Percentiles rank a stretch among this genome's conserved stretches.
phyloP scores from a whole-genome alignment of 1,140 invertebrate genomes.

The Bombus superbus region DNA sequence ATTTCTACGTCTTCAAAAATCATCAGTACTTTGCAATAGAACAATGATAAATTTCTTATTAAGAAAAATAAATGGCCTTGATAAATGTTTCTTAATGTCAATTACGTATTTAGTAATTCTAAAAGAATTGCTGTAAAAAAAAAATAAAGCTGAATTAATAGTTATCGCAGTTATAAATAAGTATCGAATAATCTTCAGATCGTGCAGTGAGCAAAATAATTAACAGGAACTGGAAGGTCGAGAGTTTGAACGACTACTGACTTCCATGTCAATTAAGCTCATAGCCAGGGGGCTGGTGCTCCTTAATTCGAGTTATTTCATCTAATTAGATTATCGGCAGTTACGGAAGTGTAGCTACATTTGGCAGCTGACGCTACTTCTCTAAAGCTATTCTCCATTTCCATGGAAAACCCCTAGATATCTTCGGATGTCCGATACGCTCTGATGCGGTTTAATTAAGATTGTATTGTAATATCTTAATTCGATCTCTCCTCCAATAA shows the following conservation, averaged over 20 bases:
- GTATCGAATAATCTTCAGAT: no score
- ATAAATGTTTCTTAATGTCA: not conserved
- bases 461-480: not conserved
- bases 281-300: not conserved
- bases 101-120: not conserved
- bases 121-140: accelerated
- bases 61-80: no score
- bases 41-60: not conserved
- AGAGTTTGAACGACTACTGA: not conserved
- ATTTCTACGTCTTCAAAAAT: no score
- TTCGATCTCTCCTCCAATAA: not conserved
- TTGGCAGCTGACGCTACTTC: not conserved
- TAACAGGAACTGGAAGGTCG: not conserved
- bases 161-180: no score
- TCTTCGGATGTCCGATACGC: not conserved
- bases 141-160: no score
- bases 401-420: not conserved
- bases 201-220: not conserved
- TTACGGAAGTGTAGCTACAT: not conserved
- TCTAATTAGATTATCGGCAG: not conserved
- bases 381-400: not conserved
- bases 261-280: not conserved
- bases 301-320: not conserved
- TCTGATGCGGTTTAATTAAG: not conserved
- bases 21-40: not conserved